These are phyloP conservation scores for Corvus cornix DNA, from an alignment of 2,113 vertebrate genomes.

Conservation along the genomic window DNA sequence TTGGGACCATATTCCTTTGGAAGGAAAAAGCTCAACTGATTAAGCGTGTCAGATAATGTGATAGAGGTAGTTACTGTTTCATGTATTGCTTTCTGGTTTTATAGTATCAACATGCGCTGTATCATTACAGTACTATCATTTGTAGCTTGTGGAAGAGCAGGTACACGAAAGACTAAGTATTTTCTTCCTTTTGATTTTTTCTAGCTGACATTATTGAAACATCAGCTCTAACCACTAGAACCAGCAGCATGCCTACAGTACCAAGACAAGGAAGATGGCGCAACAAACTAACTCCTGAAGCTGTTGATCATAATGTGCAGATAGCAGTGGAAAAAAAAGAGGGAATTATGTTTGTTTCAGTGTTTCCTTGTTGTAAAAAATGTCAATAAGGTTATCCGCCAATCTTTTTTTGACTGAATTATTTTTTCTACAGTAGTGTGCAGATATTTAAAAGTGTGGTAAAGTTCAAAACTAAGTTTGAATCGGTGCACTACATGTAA, in stretches of 20 bases:
- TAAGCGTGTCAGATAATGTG: not conserved
- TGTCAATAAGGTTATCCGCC: not conserved
- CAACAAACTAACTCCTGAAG: not conserved
- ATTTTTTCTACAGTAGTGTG: not conserved
- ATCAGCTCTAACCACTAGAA: not conserved
- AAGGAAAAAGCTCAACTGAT: slow-evolving; percentile 56
- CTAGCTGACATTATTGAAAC: not conserved
- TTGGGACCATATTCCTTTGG: slow-evolving; percentile 78
- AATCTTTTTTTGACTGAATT: slow-evolving; percentile 23
- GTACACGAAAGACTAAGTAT: not conserved
- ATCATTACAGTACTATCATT: not conserved
- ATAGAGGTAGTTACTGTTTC: not conserved
- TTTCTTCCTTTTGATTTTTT: not conserved
- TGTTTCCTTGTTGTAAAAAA: not conserved
- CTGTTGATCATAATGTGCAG: not conserved
- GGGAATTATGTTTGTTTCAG: not conserved
- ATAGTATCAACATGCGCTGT: fast-evolving
- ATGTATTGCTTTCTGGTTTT: not conserved
- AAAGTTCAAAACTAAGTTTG: slow-evolving; percentile 36
- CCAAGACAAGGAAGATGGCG: not conserved
- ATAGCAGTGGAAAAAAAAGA: not conserved
- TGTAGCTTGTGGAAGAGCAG: not conserved
- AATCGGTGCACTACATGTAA: not conserved
- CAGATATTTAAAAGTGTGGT: not conserved
- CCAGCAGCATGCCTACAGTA: not conserved